These are phyloP conservation scores for Frankliniella fusca DNA, from an alignment of 2,888 invertebrate genomes.

Conservation along the genomic window DNA sequence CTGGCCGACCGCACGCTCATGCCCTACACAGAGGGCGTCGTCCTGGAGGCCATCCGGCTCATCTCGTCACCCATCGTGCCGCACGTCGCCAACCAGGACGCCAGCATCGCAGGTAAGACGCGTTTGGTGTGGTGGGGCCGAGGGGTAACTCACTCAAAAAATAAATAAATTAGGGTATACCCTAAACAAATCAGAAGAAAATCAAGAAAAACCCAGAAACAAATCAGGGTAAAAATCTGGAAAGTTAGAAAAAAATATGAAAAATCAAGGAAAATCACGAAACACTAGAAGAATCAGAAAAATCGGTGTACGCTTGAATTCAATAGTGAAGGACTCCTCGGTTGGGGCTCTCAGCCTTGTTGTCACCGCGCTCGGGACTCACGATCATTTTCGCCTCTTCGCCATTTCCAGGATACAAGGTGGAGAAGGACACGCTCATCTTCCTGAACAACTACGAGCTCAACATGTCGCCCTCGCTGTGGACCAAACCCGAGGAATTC, in stretches of 20 bases:
- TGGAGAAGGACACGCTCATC: constrained; percentile 59
- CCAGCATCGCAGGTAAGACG: constrained; percentile 56
- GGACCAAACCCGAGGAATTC: constrained; percentile 58
- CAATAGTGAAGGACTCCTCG: too few species aligned
- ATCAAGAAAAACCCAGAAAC: neutral
- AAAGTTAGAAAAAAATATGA: too few species aligned
- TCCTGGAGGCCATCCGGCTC: constrained; percentile 59
- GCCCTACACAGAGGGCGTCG: constrained; percentile 59
- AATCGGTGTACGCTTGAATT: too few species aligned
- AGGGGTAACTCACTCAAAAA: too few species aligned
- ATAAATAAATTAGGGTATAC: too few species aligned
- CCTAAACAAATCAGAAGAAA: neutral
- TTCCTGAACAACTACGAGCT: constrained; percentile 65
- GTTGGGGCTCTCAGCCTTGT: too few species aligned
- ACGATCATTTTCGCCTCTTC: constrained; percentile 34
- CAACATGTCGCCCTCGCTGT: constrained; percentile 59
- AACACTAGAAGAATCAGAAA: too few species aligned
- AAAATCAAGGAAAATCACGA: too few species aligned
- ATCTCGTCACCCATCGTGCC: constrained; percentile 66
- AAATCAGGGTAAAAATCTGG: too few species aligned
- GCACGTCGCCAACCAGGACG: constrained; percentile 60
- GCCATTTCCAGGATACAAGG: constrained; percentile 53
- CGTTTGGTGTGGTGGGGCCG: too few species aligned
- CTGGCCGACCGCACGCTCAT: constrained; percentile 51
- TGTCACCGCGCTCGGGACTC: neutral